These are phyloP conservation scores for Notechis scutatus DNA, from an alignment of 2,113 vertebrate species.

Conservation along the genomic window DNA sequence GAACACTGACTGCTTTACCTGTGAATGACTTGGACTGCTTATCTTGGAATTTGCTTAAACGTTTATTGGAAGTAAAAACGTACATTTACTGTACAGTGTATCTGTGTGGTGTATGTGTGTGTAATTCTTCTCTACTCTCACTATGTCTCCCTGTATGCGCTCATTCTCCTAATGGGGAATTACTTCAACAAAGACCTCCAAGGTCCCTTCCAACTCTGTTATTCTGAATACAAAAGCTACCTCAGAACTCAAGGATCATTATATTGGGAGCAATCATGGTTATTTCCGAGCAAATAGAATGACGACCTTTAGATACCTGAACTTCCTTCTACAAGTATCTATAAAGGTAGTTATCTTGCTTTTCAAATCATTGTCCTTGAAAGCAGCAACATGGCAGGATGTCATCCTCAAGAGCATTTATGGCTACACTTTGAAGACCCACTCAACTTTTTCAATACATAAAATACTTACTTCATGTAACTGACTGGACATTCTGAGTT, in stretches of 20 bases:
- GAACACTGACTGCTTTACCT: no score
- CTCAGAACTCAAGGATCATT: background rate
- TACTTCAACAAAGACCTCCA: no score
- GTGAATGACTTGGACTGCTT: no score
- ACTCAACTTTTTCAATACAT: background rate
- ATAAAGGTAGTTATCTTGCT: background rate
- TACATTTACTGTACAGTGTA: no score
- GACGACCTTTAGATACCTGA: background rate
- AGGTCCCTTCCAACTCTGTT: no score
- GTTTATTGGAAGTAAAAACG: no score
- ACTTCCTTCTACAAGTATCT: background rate
- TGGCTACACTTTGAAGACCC: background rate
- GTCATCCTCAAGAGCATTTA: background rate
- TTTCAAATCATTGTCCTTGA: background rate
- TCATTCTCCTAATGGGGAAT: no score
- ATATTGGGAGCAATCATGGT: background rate
- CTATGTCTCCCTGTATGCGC: no score
- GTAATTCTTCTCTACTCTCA: no score
- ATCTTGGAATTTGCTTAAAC: no score
- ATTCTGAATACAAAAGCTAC: background rate
- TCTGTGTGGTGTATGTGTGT: no score
- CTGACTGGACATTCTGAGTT: background rate
- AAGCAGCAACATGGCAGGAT: background rate
- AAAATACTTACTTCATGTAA: background rate
- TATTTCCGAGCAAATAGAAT: background rate